phyloP scores from a whole-genome alignment of 1,140 invertebrate genomes.

The Holotrichia oblita region DNA sequence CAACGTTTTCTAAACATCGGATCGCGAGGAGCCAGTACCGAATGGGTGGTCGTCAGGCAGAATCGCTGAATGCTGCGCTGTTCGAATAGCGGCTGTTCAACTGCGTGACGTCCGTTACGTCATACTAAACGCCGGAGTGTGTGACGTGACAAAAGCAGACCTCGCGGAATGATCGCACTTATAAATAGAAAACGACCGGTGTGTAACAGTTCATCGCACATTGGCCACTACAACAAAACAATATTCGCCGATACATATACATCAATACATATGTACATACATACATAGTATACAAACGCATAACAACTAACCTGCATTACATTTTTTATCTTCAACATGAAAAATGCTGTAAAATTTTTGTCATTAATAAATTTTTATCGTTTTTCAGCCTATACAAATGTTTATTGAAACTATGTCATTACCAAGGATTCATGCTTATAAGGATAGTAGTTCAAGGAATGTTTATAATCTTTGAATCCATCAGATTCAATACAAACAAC shows the following conservation, averaged over 20 bases:
- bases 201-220: constrained; percentile 36
- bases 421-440: no score
- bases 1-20: constrained; percentile 14
- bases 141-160: constrained; percentile 24
- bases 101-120: constrained; percentile 32
- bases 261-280: no score
- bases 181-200: constrained; percentile 33
- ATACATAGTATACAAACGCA: no score
- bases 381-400: no score
- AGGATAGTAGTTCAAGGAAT: no score
- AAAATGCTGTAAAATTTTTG: no score
- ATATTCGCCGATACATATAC: neutral
- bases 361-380: no score
- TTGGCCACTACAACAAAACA: constrained; percentile 29
- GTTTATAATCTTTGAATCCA: no score
- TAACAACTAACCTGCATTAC: no score
- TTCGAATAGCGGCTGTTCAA: constrained; percentile 30
- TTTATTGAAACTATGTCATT: no score
- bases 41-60: neutral
- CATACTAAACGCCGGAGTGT: constrained; percentile 32
- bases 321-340: no score
- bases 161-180: constrained; percentile 18
- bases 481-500: no score
- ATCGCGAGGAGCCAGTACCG: neutral
- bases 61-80: neutral